Conservation (phyloP, 2,797 vertebrate genomes). For the Lepus oiostolus region DNA sequence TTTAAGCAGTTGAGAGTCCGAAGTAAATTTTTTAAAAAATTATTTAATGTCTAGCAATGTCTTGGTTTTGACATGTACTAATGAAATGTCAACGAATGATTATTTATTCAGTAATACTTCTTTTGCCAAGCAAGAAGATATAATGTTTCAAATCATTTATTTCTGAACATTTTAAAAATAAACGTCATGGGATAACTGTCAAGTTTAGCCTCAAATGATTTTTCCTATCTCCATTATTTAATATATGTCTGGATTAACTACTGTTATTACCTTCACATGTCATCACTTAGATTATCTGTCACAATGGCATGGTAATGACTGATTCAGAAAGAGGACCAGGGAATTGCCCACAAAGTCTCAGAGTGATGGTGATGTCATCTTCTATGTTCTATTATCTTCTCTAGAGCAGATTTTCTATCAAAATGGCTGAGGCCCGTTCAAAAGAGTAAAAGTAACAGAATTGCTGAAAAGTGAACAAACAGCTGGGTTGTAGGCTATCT, state of each 20-base stretch:
- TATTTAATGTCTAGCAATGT: conserved; percentile 15
- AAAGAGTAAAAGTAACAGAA: neutral
- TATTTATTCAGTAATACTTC: conserved; percentile 37
- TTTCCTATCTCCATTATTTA: conserved; percentile 51
- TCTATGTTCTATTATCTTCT: conserved; percentile 5
- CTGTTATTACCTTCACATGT: conserved; percentile 8
- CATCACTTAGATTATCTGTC: conserved; percentile 39
- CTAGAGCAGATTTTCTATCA: conserved; percentile 33
- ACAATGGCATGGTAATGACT: conserved; percentile 10
- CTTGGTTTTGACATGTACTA: conserved; percentile 54
- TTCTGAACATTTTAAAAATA: conserved; percentile 56
- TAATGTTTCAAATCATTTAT: conserved; percentile 59
- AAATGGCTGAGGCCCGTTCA: neutral
- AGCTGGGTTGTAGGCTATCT: neutral
- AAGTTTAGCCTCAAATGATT: conserved; percentile 57
- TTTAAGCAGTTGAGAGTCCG: neutral
- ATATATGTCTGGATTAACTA: conserved; percentile 59
- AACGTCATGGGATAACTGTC: conserved; percentile 22
- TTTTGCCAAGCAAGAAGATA: conserved; percentile 34
- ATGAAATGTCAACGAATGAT: conserved; percentile 51
- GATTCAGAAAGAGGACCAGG: neutral
- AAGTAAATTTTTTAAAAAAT: neutral
- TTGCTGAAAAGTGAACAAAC: conserved; percentile 20
- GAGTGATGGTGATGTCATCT: neutral
- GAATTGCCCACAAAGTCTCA: neutral